Evolutionary conservation across 2,113 vertebrate genomes (phyloP).

Genomic region (Syngnathus scovelli): DNA sequence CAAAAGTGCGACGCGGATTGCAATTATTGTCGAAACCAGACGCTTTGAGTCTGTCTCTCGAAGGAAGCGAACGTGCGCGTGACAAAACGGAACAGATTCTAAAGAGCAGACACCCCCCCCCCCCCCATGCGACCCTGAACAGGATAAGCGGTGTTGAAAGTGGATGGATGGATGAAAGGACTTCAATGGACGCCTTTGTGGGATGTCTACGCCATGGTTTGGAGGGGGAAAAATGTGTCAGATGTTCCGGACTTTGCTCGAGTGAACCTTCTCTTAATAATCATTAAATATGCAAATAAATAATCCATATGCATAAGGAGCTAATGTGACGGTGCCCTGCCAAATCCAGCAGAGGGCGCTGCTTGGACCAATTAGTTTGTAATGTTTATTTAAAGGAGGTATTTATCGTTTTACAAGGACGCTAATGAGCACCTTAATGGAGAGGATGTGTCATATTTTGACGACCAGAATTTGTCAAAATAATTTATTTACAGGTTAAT

Average conservation of each 20-base stretch:
- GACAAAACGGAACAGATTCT: not conserved
- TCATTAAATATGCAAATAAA: no score
- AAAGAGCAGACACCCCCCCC: not conserved
- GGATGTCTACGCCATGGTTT: not conserved
- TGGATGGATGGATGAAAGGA: not conserved
- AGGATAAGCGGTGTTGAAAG: no score
- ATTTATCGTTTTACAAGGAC: no score
- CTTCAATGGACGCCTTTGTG: not conserved
- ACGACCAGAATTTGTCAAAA: not conserved
- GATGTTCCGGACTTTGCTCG: not conserved
- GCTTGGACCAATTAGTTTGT: no score
- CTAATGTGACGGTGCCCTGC: no score
- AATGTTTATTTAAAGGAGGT: not conserved
- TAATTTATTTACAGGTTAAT: not conserved
- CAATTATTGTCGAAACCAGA: constrained; percentile 9
- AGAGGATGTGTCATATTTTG: no score
- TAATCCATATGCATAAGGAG: not conserved
- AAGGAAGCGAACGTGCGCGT: not conserved
- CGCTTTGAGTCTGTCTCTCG: not conserved
- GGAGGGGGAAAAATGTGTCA: not conserved
- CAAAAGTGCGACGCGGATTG: not conserved
- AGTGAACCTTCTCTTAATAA: not conserved
- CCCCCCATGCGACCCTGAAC: no score
- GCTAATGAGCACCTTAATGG: no score
- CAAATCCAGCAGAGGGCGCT: no score